phyloP scores from a whole-genome alignment of 2,113 vertebrate genomes.

The Myotis brandtii region DNA sequence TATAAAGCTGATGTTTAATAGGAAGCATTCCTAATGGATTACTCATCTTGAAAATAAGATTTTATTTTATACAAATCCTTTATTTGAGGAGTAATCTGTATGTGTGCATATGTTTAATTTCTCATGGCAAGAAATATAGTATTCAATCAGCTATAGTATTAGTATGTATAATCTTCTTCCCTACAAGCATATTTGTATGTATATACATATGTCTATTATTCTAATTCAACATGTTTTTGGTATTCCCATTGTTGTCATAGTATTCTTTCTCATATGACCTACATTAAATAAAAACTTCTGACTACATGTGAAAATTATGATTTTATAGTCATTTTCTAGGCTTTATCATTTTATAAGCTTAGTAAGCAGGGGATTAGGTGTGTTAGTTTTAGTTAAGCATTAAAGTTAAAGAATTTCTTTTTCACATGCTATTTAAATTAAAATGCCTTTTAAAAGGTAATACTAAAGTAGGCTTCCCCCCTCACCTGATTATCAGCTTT shows the following conservation, averaged over 20 bases:
- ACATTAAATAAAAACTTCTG: not conserved
- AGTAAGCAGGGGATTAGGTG: constrained; percentile 12
- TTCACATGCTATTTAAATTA: constrained; percentile 51
- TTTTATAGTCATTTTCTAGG: constrained; percentile 50
- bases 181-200: not conserved
- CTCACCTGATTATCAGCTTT: not conserved
- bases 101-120: constrained; percentile 45
- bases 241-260: constrained; percentile 30
- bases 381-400: constrained; percentile 53
- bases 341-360: constrained; percentile 47
- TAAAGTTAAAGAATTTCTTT: constrained; percentile 34
- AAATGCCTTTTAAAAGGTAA: constrained; percentile 22
- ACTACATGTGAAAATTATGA: constrained; percentile 13
- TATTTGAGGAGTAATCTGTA: constrained; percentile 40
- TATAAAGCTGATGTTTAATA: constrained; percentile 43
- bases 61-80: constrained; percentile 45
- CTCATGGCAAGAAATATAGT: constrained; percentile 23
- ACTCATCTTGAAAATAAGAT: constrained; percentile 61
- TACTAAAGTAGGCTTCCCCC: not conserved
- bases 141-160: not conserved
- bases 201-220: not conserved
- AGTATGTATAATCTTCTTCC: constrained; percentile 2
- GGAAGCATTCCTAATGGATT: constrained; percentile 28
- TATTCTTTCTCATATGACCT: constrained; percentile 19
- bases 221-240: constrained; percentile 37